Base-by-base conservation (phyloP, 2,113 vertebrate species). In the Anolis sagrei region DNA sequence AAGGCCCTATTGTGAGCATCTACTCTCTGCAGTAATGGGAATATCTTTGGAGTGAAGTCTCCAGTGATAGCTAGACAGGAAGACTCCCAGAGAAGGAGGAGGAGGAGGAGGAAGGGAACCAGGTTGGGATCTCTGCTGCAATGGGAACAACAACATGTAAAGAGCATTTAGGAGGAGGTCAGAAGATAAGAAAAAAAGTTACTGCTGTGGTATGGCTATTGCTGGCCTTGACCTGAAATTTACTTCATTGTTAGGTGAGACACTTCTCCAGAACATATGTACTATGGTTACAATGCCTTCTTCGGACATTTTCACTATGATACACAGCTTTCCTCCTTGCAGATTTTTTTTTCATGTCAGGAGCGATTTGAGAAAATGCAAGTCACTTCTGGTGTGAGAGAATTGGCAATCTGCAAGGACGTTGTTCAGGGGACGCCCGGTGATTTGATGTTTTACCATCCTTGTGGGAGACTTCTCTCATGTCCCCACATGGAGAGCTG, bases 41-140 rank as follows among this genome's bases (percentile, higher is more conserved):
- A 95, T 84, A 84, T 93, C 90, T 93, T 81, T 82, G 77, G 93
- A 88, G 90, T 91, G 89, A 94, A 70, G 87, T 91, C 89, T 94
- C 83, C 91, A 87, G 84, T 87, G 91, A 86, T 89, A 91, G 75
- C 19, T 8, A 49, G 69, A 49, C 77, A 62, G 76, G 51, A 85
- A 90, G 76, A 58, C 88, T 68, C 0, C 1, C 0, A 0, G 83
- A 90, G 88, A 66, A 88, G n/a, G 39, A 44, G 39, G 39, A 44
- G 39, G 39, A 44, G 39, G 0, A 0, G 58, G 23, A 4, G 54
- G 89, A 81, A 76, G 90, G 90, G 83, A 82, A 54, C 75, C 58
- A 0, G 0, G 36, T 18, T 86, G 54, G 54, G 58, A 1, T 92
- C n/a, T 34, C 36, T 84, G 64, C 34, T 0, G 0, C 1, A 0